A percentile compares a stretch with the other conserved stretches of the same genome.
These are phyloP conservation scores for Phaethornis superciliosus DNA, from an alignment of 2,113 vertebrate species.

Conservation along the genomic window DNA sequence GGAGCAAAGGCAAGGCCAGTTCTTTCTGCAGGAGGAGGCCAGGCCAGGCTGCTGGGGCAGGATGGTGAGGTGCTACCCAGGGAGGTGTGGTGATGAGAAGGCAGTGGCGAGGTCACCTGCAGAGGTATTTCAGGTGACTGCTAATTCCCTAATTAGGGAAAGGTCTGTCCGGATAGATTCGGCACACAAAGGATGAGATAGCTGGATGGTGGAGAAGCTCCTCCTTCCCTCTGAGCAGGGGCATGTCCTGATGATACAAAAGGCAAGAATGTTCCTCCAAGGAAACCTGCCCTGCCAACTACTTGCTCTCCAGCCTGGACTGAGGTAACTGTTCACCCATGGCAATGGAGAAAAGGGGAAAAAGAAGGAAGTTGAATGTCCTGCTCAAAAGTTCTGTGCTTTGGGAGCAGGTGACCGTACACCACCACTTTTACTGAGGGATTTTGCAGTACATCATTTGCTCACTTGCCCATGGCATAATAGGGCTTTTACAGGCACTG, in stretches of 20 bases:
- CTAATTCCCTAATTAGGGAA: constrained; percentile 12
- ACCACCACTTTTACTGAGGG: not conserved
- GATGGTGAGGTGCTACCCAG: fast-evolving
- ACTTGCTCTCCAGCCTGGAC: not conserved
- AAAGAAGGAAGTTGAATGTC: too few species aligned
- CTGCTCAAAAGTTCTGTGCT: not conserved
- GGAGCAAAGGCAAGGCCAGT: fast-evolving
- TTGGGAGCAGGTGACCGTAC: not conserved
- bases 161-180: not conserved
- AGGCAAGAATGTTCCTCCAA: constrained; percentile 59
- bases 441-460: not conserved
- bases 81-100: not conserved
- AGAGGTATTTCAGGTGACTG: not conserved
- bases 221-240: constrained; percentile 49
- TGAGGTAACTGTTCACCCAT: constrained; percentile 12
- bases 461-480: not conserved
- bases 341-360: not conserved
- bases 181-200: not conserved
- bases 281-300: constrained; percentile 4
- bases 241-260: constrained; percentile 59
- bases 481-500: fast-evolving
- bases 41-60: fast-evolving
- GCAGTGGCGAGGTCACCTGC: not conserved
- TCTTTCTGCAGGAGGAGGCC: fast-evolving
- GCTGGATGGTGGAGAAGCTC: not conserved